phyloP scores from a whole-genome alignment of 1,140 invertebrate genomes.

The Steinernema khuongi region DNA sequence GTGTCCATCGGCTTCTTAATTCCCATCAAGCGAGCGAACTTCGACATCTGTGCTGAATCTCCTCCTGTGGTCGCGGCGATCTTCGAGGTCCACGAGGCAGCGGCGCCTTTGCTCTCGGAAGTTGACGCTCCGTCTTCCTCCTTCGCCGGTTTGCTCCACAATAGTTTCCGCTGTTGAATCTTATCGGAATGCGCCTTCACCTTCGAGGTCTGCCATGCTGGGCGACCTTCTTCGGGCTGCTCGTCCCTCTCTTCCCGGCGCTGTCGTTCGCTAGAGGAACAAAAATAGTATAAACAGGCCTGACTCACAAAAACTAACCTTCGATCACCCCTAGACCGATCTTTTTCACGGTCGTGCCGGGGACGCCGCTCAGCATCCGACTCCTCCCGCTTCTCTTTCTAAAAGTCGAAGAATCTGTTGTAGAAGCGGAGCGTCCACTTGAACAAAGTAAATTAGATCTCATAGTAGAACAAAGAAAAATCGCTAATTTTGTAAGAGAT shows the following conservation, averaged over 20 bases:
- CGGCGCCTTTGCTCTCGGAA: slow-evolving; percentile 21
- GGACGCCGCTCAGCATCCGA: neutral
- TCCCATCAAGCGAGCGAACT: slow-evolving; percentile 33
- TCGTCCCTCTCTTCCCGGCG: neutral
- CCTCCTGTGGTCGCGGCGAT: slow-evolving; percentile 32
- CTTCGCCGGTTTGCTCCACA: slow-evolving; percentile 30
- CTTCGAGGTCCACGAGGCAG: slow-evolving; percentile 22
- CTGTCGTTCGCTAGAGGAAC: neutral
- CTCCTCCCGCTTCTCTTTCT: neutral
- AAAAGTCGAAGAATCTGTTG: slow-evolving; percentile 16
- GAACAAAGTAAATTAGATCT: slow-evolving; percentile 1
- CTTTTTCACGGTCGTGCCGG: neutral
- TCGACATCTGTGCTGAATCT: slow-evolving; percentile 21
- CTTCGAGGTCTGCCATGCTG: neutral
- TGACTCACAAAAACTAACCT: neutral
- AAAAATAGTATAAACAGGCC: neutral
- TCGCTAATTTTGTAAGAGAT: no score
- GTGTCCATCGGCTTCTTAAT: slow-evolving; percentile 28
- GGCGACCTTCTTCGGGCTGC: neutral
- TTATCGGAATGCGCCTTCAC: neutral
- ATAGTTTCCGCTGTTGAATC: slow-evolving; percentile 24
- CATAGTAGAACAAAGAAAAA: neutral
- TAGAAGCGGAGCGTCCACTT: slow-evolving; percentile 1
- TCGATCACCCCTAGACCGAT: neutral
- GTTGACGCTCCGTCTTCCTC: neutral